Conservation (phyloP, 2,113 vertebrate species). For the Tylochromis polylepis region DNA sequence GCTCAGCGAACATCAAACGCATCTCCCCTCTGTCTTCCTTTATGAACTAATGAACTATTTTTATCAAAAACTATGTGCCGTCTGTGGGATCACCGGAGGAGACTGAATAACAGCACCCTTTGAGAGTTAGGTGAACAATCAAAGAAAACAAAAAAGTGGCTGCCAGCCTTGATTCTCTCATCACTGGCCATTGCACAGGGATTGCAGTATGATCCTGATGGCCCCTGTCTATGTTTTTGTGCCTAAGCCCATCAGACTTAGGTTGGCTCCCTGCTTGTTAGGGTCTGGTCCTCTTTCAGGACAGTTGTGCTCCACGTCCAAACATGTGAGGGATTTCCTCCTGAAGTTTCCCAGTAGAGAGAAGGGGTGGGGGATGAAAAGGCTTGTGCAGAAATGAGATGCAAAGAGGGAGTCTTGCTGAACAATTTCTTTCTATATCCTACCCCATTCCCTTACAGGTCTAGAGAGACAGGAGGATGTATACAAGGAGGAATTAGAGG, state of each 20-base stretch:
- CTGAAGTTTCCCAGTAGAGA: constrained; percentile 41
- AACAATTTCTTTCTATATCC: constrained; percentile 68
- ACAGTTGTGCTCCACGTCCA: constrained; percentile 58
- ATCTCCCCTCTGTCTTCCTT: not conserved
- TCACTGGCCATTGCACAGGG: constrained; percentile 60
- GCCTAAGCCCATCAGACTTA: constrained; percentile 68
- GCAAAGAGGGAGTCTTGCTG: constrained; percentile 56
- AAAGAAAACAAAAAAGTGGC: constrained; percentile 54
- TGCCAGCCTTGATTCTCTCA: constrained; percentile 49
- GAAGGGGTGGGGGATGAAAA: constrained; percentile 26
- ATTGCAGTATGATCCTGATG: constrained; percentile 61
- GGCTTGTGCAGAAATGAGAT: constrained; percentile 68
- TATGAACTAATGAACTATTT: constrained; percentile 61
- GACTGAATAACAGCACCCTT: constrained; percentile 35
- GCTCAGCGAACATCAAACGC: constrained; percentile 56
- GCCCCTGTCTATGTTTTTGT: constrained; percentile 63
- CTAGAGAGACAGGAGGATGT: constrained; percentile 21
- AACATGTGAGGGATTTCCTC: constrained; percentile 72
- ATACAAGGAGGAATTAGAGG: constrained; percentile 9
- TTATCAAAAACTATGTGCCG: constrained; percentile 50
- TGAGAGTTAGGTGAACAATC: constrained; percentile 55
- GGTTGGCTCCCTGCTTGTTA: constrained; percentile 61
- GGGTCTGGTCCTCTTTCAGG: constrained; percentile 53
- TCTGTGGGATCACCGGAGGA: constrained; percentile 36
- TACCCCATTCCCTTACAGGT: not conserved